Base-by-base conservation (phyloP, 1,140 invertebrate genomes). In the Cataglyphis hispanica region DNA sequence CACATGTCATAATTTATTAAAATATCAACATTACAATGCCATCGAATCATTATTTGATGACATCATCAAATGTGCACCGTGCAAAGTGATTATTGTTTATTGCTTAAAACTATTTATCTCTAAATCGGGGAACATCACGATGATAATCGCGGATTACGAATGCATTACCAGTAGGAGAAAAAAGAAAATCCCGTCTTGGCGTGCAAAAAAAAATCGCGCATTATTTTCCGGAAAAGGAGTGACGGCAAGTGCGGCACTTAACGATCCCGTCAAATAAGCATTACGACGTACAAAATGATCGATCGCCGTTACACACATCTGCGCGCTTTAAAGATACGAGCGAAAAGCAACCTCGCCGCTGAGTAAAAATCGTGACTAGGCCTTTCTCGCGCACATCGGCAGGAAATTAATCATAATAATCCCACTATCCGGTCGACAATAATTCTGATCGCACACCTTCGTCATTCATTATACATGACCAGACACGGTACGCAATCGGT, bases 381-480 rank as follows among this genome's bases (percentile, higher is more conserved):
- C 89, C 89, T 91, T 93, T 94, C 89, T 94, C 91, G 84, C 46
- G 46, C 87, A 92, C 88, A 92, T 91, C 88, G 91, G 89, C 92
- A 91, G 92, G 92, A 94, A 94, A 95, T 95, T 95, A 95, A 95
- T 95, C 94, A 94, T 94, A 93, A 92, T 90, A 90, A 90, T 89
- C 77, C 85, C 85, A 83, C 88, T 90, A 90, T 81, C 81, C 85
- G 75, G 40, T 70, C 72, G 58, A 64, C 86, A 85, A 90, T 90
- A 89, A 86, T 74, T 90, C 76, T 50, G 83, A 87, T 90, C 88
- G 83, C 61, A 80, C 88, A 50, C 46, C 83, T 90, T 78, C 77
- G 83, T 90, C 83, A 85, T 87, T 90, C 88, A 90, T 90, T 90
- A 89, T 86, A 85, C 81, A 89, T 77, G 58, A 64, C 80, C 75